These are phyloP conservation scores for Pipa parva DNA, from an alignment of 2,113 vertebrate genomes.

Conservation along the genomic window DNA sequence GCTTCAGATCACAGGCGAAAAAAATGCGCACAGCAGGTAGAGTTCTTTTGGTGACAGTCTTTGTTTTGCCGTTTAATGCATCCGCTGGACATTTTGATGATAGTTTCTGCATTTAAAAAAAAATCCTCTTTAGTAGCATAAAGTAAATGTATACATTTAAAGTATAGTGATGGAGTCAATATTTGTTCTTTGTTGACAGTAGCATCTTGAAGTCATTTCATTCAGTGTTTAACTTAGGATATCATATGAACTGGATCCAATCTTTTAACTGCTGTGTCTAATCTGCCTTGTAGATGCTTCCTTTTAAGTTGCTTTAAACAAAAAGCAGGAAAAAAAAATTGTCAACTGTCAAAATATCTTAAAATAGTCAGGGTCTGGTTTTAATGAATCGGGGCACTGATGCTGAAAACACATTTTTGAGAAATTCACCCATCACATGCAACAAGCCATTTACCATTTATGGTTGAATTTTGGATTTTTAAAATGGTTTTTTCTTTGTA, in stretches of 20 bases:
- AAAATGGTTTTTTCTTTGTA: no score
- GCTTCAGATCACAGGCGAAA: no score
- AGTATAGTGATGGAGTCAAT: neutral
- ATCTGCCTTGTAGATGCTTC: constrained; percentile 21
- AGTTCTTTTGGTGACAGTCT: no score
- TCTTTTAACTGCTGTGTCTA: constrained; percentile 25
- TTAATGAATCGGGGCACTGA: neutral
- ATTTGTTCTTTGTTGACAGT: neutral
- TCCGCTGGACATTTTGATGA: no score
- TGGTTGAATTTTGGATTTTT: no score
- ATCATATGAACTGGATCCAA: constrained; percentile 25
- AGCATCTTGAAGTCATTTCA: constrained; percentile 22
- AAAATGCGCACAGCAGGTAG: no score
- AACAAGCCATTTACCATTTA: no score
- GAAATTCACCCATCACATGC: no score
- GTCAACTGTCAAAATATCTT: constrained; percentile 6
- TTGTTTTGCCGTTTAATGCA: no score
- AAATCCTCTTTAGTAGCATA: no score
- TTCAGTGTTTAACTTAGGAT: constrained; percentile 14
- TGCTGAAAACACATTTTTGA: neutral
- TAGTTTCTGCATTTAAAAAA: no score
- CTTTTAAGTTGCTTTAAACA: constrained; percentile 32
- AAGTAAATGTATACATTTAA: neutral
- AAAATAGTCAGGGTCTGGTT: neutral
- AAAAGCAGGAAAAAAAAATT: neutral